Conservation (phyloP, 2,888 invertebrate genomes). For the Scaptomyza cyrtandrae region DNA sequence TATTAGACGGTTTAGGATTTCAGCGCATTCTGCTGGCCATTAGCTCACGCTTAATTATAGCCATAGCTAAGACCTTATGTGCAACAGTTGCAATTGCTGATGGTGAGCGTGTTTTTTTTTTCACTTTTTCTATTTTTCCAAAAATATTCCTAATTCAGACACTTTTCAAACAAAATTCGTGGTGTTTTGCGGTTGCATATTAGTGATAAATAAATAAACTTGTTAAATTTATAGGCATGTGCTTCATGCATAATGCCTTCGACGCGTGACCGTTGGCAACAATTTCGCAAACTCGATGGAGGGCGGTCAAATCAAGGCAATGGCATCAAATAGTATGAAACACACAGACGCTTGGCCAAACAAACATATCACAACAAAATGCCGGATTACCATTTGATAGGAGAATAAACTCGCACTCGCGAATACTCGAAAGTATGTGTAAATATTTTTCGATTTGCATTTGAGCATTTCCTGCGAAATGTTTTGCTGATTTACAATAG, state of each 20-base stretch:
- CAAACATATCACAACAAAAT: conserved; percentile 41
- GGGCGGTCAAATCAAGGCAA: conserved; percentile 25
- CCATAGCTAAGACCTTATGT: conserved; percentile 35
- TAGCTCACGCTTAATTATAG: conserved; percentile 55
- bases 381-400: conserved; percentile 36
- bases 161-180: conserved; percentile 34
- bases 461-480: conserved; percentile 63
- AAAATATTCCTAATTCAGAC: conserved; percentile 39
- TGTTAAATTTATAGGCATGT: conserved; percentile 61
- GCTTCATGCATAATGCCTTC: conserved; percentile 42
- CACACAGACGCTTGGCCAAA: conserved; percentile 1
- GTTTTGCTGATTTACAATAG: conserved; percentile 47
- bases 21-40: conserved; percentile 32
- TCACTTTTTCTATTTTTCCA: conserved; percentile 6
- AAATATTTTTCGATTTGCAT: conserved; percentile 69
- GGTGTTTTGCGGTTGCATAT: conserved; percentile 42
- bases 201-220: conserved; percentile 74
- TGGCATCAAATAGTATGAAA: conserved; percentile 40
- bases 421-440: conserved; percentile 53
- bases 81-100: conserved; percentile 28
- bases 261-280: conserved; percentile 60
- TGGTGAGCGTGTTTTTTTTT: background rate
- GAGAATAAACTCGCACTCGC: conserved; percentile 20
- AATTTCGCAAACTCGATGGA: conserved; percentile 38
- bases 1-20: conserved; percentile 30